Percentiles rank a stretch among this genome's conserved stretches.
Conservation (phyloP, 2,888 invertebrate genomes). For the Macropis europaea region DNA sequence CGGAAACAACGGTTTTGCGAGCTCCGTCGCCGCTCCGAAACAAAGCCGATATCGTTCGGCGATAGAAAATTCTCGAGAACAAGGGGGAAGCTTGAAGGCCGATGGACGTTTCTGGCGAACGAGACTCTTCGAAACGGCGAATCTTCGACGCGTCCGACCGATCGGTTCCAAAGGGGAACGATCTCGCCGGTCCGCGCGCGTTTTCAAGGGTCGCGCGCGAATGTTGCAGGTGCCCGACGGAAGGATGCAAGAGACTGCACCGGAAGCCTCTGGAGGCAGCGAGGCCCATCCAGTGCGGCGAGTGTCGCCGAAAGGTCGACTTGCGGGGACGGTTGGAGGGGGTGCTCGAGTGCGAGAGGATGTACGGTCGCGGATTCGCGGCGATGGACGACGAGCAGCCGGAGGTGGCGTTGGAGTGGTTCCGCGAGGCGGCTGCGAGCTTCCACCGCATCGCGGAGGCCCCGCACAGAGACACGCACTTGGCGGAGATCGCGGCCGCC, state of each 20-base stretch:
- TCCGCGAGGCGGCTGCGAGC: slow-evolving; percentile 83
- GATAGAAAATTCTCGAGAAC: too few species aligned
- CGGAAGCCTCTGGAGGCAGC: slow-evolving; percentile 78
- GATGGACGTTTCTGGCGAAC: too few species aligned
- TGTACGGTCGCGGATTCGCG: slow-evolving; percentile 80
- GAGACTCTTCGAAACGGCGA: too few species aligned
- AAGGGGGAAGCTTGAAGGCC: too few species aligned
- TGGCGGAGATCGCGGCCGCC: slow-evolving; percentile 86
- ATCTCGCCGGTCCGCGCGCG: too few species aligned
- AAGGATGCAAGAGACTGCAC: slow-evolving; percentile 80
- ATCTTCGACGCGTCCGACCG: too few species aligned
- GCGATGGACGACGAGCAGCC: slow-evolving; percentile 82
- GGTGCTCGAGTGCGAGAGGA: slow-evolving; percentile 80
- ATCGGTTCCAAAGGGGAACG: too few species aligned
- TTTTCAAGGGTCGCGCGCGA: too few species aligned
- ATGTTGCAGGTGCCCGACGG: slow-evolving; percentile 81
- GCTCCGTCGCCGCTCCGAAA: too few species aligned
- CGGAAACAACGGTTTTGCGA: too few species aligned
- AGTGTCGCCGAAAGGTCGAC: slow-evolving; percentile 81
- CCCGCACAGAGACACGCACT: slow-evolving; percentile 86
- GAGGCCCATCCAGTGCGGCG: slow-evolving; percentile 79
- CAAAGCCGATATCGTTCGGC: too few species aligned
- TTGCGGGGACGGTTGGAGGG: slow-evolving; percentile 79
- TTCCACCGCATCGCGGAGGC: slow-evolving; percentile 84
- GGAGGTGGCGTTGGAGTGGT: slow-evolving; percentile 81